Base-by-base conservation (phyloP, 2,797 vertebrate species). In the Sebastes iracundus region DNA sequence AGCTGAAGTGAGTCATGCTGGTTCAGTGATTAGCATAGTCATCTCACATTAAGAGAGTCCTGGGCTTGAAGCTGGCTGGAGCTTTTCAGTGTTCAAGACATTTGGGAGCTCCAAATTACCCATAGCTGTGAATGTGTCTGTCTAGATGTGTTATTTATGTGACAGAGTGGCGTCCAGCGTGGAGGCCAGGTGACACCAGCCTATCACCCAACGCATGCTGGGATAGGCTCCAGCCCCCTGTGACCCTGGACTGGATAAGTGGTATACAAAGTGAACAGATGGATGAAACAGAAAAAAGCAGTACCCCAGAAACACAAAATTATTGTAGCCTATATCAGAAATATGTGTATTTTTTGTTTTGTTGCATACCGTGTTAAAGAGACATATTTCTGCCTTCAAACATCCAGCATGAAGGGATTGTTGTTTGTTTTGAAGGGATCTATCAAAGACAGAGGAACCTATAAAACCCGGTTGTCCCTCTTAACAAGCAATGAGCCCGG, bases 401-500 rank as follows among this genome's bases (percentile, higher is more conserved):
- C 49, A 75, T 22, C 11, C 38, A 68, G 23, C 22, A 63, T 61
- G 2, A 25, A 33, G 9, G 11, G 8, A 14, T 4, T 33, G 56
- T 5, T 5, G 1, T 67, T 33, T 20, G 32, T 75, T 77, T 77
- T 81, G 46, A 70, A n/a, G 62, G 22, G 25, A 56, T 77, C 55
- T 53, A 32, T 81, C 20, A 77, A 32, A 72, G 67, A 64, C 1
- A 56, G 32, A 68, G 8, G 20, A 46, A 69, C 12, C 55, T 83
- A 75, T 79, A 68, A 64, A 65, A 76, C 38, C 28, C 46, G 53
- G 30, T 49, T 62, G 30, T 71, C 25, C 33, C 23, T 80, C 53
- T 75, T 77, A 82, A 89, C 58, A 85, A 83, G 60, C 83, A 79
- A 84, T 84, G 80, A 77, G 59, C 69, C 72, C 13, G 14, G 55